Evolutionary conservation across 1,140 invertebrate species (phyloP).

Genomic region (Helicoverpa zea): DNA sequence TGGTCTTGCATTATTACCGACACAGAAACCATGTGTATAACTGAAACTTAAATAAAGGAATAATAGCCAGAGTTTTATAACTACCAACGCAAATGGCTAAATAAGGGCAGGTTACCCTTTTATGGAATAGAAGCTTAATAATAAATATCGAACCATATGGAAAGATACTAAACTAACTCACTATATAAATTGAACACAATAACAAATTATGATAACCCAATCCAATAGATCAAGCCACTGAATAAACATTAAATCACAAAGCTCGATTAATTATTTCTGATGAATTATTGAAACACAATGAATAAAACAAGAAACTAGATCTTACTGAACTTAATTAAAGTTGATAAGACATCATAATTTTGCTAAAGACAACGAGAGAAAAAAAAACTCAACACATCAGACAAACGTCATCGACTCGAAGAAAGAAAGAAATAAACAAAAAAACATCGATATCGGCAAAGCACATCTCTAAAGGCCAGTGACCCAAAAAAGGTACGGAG

Average conservation of each 20-base stretch:
- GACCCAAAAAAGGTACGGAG: constrained; percentile 77
- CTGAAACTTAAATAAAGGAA: no score
- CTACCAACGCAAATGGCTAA: no score
- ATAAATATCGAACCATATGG: neutral
- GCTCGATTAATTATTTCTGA: constrained; percentile 7
- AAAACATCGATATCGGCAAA: constrained; percentile 56
- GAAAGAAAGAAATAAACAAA: constrained; percentile 45
- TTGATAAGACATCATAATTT: constrained; percentile 20
- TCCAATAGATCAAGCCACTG: constrained; percentile 13
- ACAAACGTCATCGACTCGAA: constrained; percentile 41
- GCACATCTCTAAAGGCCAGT: constrained; percentile 78
- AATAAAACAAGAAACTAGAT: constrained; percentile 40
- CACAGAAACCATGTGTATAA: no score
- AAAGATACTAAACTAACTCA: no score
- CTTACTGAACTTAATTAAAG: constrained; percentile 16
- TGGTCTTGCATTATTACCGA: no score
- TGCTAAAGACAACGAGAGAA: constrained; percentile 19
- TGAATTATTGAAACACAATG: constrained; percentile 18
- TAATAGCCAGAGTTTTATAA: no score
- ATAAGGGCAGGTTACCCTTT: no score
- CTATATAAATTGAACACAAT: neutral
- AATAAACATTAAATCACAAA: constrained; percentile 31
- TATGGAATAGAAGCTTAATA: neutral
- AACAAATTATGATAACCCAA: constrained; percentile 24
- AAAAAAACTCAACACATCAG: constrained; percentile 39